Evolutionary conservation across 2,113 vertebrate genomes (phyloP).

Genomic region (Macaca mulatta): DNA sequence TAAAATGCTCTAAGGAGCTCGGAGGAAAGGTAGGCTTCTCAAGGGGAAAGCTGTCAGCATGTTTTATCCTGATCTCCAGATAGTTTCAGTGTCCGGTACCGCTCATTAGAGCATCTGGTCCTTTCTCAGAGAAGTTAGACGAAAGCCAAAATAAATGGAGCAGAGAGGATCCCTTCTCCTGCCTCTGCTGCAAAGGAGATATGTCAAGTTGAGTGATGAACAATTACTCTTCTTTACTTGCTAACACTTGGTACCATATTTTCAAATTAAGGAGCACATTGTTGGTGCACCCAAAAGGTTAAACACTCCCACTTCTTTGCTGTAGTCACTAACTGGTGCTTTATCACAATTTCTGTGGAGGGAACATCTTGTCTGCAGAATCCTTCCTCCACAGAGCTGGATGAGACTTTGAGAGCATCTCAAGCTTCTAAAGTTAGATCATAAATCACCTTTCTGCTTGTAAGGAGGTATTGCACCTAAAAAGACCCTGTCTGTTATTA

Average conservation of each 20-base stretch:
- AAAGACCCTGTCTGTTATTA: constrained; percentile 4
- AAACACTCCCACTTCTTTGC: constrained; percentile 43
- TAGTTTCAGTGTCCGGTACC: constrained; percentile 27
- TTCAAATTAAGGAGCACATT: constrained; percentile 68
- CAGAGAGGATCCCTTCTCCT: constrained; percentile 29
- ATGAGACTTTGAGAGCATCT: constrained; percentile 26
- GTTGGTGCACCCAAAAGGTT: constrained; percentile 60
- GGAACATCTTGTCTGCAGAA: constrained; percentile 46
- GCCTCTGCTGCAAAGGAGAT: neutral
- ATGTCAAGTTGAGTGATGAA: constrained; percentile 56
- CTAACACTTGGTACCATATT: constrained; percentile 66
- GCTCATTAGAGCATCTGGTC: constrained; percentile 58
- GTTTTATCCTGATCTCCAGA: constrained; percentile 22
- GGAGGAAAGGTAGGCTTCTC: neutral
- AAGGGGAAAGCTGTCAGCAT: neutral
- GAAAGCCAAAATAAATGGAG: constrained; percentile 34
- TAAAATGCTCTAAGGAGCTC: neutral
- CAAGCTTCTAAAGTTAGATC: constrained; percentile 41
- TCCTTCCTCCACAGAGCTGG: neutral
- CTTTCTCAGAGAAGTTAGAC: constrained; percentile 48
- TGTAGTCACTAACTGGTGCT: constrained; percentile 46
- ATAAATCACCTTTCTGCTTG: constrained; percentile 37
- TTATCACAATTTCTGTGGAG: constrained; percentile 46
- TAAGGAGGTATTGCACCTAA: neutral
- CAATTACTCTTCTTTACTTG: neutral